Conservation (phyloP, 53 echinoderm and acorn worm species). For the Stichopus horrens region DNA sequence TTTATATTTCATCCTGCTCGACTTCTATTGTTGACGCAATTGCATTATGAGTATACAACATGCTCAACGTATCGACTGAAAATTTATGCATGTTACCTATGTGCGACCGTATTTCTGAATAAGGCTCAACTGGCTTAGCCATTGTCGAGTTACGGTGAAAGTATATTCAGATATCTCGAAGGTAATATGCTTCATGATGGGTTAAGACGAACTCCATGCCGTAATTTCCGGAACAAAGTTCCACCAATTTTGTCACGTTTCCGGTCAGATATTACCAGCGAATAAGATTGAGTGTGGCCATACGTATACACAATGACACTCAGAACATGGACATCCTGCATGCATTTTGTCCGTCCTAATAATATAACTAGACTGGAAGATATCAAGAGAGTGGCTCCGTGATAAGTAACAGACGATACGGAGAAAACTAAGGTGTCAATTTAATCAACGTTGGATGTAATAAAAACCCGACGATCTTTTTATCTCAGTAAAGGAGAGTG, state of each 20-base stretch:
- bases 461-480: conserved; percentile 1
- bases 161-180: too few species aligned
- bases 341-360: not conserved
- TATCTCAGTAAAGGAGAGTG: conserved; percentile 24
- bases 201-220: not conserved
- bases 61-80: too few species aligned
- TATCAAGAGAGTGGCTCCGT: conserved; percentile 3
- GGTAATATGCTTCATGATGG: too few species aligned
- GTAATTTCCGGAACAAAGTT: conserved; percentile 39
- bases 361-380: not conserved
- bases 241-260: conserved; percentile 39
- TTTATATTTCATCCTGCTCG: too few species aligned
- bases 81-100: too few species aligned
- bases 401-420: not conserved
- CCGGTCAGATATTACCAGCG: conserved; percentile 22
- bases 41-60: too few species aligned
- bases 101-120: too few species aligned
- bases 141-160: too few species aligned
- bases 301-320: conserved; percentile 8
- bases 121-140: too few species aligned
- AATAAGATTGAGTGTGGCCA: not conserved
- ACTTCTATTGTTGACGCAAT: too few species aligned
- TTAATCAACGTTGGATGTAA: conserved; percentile 36
- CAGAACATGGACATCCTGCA: not conserved
- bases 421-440: conserved; percentile 31